Conservation (phyloP, 2,888 invertebrate species). For the Himalopsyche tibetana region DNA sequence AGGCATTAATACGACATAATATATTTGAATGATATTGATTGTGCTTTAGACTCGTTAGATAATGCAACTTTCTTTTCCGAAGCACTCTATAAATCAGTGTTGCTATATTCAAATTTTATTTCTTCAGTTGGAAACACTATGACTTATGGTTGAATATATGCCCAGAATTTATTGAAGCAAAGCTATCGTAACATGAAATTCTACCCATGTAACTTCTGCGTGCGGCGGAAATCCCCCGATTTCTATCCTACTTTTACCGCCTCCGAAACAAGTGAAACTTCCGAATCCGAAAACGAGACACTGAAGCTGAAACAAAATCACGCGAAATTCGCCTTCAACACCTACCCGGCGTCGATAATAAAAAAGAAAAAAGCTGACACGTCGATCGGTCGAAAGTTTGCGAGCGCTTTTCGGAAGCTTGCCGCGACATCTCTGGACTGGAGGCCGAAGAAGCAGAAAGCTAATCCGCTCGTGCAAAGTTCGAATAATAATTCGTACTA, state of each 20-base stretch:
- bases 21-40: no score
- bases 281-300: constrained; percentile 73
- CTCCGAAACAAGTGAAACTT: constrained; percentile 74
- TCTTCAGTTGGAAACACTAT: no score
- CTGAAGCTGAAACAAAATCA: constrained; percentile 61
- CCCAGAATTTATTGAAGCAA: background rate
- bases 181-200: constrained; percentile 58
- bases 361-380: constrained; percentile 55
- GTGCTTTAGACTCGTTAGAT: no score
- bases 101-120: no score
- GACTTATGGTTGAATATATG: no score
- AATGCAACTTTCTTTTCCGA: no score
- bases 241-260: constrained; percentile 72
- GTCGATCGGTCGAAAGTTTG: constrained; percentile 61
- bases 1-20: no score
- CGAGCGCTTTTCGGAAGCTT: constrained; percentile 62
- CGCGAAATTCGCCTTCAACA: background rate
- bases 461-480: background rate
- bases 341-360: constrained; percentile 47
- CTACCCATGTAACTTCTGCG: constrained; percentile 61
- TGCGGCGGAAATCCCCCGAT: constrained; percentile 57
- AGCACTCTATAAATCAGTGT: no score
- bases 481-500: constrained; percentile 57
- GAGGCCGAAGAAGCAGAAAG: constrained; percentile 49
- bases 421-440: constrained; percentile 47